Base-by-base conservation (phyloP, 2,113 vertebrate genomes). In the Polyodon spathula region DNA sequence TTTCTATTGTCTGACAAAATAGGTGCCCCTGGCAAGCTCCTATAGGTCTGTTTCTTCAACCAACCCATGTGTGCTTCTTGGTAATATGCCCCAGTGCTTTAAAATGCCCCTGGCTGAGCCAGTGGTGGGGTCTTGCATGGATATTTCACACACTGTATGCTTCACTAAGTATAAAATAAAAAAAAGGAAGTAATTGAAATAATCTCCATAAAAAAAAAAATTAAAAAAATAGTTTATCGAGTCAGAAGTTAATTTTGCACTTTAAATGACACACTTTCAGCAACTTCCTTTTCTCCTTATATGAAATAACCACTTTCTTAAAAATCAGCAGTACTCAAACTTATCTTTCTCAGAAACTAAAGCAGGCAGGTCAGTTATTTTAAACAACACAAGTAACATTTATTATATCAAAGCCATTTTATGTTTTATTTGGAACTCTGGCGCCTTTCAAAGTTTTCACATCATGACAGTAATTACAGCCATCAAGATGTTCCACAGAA, bases 351-450 rank as follows among this genome's bases (percentile, higher is more conserved):
- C 76, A 76, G 87, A 89, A 87, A 87, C 80, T 78, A 77, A 78
- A 87, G 88, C 90, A 90, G 91, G 90, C 77, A 83, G 83, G 85
- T 90, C 79, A 90, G 86, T 87, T 92, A 88, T 89, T 93, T 90
- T 89, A 95, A 97, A 94, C 93, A 96, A 88, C 83, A 87, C 84
- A 81, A 79, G 79, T 76, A 88, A 87, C 91, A 94, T 96, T 89
- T 92, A 93, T 95, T 90, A 90, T 90, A 92, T 93, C 90, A 92
- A 92, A 97, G 92, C 87, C 80, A 82, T 91, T 97, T 93, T 88
- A 87, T 91, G 90, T 92, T 95, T 97, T 95, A 94, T 95, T 94
- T 91, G 90, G 89, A 88, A 79, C 88, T 85, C 90, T 95, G 92
- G 91, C 85, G 84, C 93, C 87, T 90, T 88, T 93, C 85, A 81